Conservation (phyloP, 1,140 invertebrate species). For the Trialeurodes vaporariorum region DNA sequence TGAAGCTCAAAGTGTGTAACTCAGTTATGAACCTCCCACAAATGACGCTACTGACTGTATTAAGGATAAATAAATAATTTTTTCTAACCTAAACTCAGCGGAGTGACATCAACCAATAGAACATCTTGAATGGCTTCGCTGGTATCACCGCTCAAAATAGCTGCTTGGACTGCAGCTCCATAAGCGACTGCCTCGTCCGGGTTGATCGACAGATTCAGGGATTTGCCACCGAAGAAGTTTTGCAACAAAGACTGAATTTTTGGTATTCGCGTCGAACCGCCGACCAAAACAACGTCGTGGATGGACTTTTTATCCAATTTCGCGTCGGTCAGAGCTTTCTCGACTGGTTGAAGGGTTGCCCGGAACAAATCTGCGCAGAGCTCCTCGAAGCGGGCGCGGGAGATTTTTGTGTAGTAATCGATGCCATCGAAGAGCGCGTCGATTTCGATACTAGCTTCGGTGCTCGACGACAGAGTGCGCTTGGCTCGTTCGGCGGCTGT, state of each 20-base stretch:
- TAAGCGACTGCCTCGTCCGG: conserved; percentile 54
- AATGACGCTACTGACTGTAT: no score
- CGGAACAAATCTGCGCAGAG: conserved; percentile 46
- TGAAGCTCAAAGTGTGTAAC: no score
- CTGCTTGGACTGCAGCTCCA: conserved; percentile 51
- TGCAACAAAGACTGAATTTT: conserved; percentile 39
- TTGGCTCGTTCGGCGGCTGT: conserved; percentile 51
- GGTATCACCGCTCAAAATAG: conserved; percentile 45
- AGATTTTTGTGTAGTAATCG: conserved; percentile 35
- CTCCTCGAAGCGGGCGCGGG: conserved; percentile 48
- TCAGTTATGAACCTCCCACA: no score
- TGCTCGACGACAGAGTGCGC: no score
- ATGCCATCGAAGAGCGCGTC: conserved; percentile 36
- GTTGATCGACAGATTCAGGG: no score
- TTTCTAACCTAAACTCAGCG: conserved; percentile 36
- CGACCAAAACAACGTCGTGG: conserved; percentile 56
- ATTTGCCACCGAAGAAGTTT: conserved; percentile 48
- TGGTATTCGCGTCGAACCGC: conserved; percentile 51
- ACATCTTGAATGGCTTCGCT: conserved; percentile 44
- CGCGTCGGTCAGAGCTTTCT: conserved; percentile 50
- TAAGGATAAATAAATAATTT: no score
- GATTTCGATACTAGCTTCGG: conserved; percentile 43
- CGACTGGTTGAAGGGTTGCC: no score
- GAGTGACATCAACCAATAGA: conserved; percentile 42
- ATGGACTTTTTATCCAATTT: conserved; percentile 52